Evolutionary conservation across 2,888 invertebrate genomes (phyloP), one percentile per base, ranked within the genome.

Genomic region (Drymonia ruficornis): DNA sequence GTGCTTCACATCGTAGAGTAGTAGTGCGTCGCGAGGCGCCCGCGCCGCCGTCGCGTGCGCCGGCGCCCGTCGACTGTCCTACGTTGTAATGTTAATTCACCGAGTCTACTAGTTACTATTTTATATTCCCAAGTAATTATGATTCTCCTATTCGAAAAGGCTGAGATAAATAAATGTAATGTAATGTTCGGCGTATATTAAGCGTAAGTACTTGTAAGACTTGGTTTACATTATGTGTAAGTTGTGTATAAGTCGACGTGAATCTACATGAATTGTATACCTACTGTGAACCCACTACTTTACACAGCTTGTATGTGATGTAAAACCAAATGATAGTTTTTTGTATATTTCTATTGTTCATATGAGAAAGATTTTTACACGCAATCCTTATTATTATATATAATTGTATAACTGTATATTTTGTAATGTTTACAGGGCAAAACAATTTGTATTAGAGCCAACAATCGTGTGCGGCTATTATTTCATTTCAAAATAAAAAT

Each of bases 61-160:
- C 19, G 45, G 50, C 52, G 56, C 40, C 49, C 53, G 54, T 58
- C 50, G 53, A 55, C 48, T 31, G 52, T 72, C 80, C 77, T 78
- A 73, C 77, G 72, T 72, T 61, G 76, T 88, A 86, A 81, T 84
- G 76, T 85, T 84, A 83, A 85, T 86, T 86, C 88, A 87, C 87
- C 87, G 83, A 85, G 77, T 87, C 83, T 84, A 84, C 85, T 91
- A 87, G 86, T 87, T 86, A 89, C 85, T 90, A 89, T 86, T 86
- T 84, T 86, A 86, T 89, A 90, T 87, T 89, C 84, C 83, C 87
- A 86, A 83, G 76, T 85, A 80, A 84, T 84, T 87, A 88, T 84
- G 83, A 84, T 90, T 90, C 87, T 91, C 91, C 91, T 91, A 90
- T 86, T 92, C 86, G 86, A 91, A 91, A 91, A 92, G 91, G 91